Percentiles rank a stretch among this genome's conserved stretches.
phyloP scores from a whole-genome alignment of 1,140 invertebrate genomes.

The Caligus rogercresseyi region DNA sequence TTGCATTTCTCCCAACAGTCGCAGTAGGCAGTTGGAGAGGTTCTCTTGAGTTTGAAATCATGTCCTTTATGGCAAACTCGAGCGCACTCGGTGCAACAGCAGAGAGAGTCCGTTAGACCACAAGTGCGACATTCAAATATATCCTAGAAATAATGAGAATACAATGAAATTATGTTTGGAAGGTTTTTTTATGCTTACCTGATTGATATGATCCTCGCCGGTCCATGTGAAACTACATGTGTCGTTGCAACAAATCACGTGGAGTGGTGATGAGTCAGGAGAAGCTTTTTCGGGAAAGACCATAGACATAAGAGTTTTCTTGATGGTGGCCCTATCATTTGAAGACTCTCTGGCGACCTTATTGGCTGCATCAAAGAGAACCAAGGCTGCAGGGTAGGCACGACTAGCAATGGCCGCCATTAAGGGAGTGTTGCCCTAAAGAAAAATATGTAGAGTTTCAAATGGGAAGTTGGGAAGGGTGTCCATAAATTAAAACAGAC shows the following conservation, averaged over 20 bases:
- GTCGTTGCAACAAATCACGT: conserved; percentile 94
- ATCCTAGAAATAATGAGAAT: conserved; percentile 42
- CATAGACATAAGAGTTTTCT: conserved; percentile 48
- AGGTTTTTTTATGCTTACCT: conserved; percentile 36
- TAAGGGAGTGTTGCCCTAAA: conserved; percentile 75
- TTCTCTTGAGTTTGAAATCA: conserved; percentile 91
- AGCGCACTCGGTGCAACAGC: conserved; percentile 98
- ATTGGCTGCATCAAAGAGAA: conserved; percentile 65
- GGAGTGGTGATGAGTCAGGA: conserved; percentile 81
- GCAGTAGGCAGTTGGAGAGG: conserved; percentile 96
- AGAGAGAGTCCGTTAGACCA: conserved; percentile 85
- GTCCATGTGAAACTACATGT: conserved; percentile 99
- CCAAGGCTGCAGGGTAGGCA: conserved; percentile 63
- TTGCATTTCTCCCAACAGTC: conserved; percentile 99
- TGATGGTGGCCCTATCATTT: conserved; percentile 26
- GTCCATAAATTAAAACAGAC: too few relatives aligned
- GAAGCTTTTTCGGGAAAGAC: conserved; percentile 73
- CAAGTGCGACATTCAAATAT: conserved; percentile 99
- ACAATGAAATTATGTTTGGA: background rate
- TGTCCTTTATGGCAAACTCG: conserved; percentile 70
- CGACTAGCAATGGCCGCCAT: conserved; percentile 43
- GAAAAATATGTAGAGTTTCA: background rate
- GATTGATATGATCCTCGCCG: conserved; percentile 96
- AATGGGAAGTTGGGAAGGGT: too few relatives aligned
- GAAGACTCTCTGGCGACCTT: conserved; percentile 39